Evolutionary conservation across 2,797 vertebrate species (phyloP), one percentile per base, ranked within the genome.

Genomic region (Holocentrus rufus): DNA sequence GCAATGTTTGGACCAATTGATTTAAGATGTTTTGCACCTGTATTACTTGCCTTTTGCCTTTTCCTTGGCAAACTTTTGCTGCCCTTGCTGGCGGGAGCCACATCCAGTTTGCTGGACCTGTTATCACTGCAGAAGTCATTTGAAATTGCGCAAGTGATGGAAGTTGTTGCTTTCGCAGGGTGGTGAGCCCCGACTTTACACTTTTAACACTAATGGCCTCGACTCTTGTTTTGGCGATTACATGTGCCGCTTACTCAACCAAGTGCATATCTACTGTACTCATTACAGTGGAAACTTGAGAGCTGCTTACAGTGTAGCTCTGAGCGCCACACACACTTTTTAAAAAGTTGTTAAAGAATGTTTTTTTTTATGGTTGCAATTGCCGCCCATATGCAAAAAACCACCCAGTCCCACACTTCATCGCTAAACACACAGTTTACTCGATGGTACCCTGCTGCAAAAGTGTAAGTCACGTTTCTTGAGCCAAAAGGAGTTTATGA

Each of bases 331-430:
- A 70, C 80, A 69, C 80, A 65, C 20, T 3, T 52, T 69, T 61
- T 36, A 10, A 46, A 64, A 79, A 27, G 27, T 79, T 56, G 71
- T 53, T 30, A 68, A 77, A 86, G 63, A 87, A 87, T 84, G 86
- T 57, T 81, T 80, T 88, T 57, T 81, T 80, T 85, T 80, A 76
- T 59, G 80, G 54, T 80, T 80, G 74, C 78, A 77, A 77, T 78
- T 87, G 82, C 84, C 87, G 89, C 89, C 91, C 90, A 85, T 92
- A 89, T 91, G 89, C 84, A 27, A 88, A 87, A 92, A 91, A 90
- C 88, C 89, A 91, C 88, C 88, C 81, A 93, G 91, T 92, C 87
- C 91, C 80, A 80, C 78, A 60, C 67, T 70, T 65, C 78, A 80
- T 52, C 81, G 86, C 76, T 87, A 87, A 80, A 83, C 77, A 69